phyloP scores from a whole-genome alignment of 1,140 invertebrate genomes.

The Bombus waltoni region DNA sequence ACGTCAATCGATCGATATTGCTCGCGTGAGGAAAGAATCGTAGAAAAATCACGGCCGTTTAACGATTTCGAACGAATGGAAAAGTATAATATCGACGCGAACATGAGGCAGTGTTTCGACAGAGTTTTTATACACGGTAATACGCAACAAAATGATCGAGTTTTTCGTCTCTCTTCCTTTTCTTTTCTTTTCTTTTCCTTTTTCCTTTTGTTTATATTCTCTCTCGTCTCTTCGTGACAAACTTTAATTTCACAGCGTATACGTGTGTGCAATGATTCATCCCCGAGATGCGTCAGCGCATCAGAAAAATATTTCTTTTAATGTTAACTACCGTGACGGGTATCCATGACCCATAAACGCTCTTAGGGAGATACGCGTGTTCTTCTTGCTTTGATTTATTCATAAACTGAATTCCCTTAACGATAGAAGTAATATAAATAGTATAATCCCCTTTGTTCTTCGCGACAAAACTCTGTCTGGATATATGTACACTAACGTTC shows the following conservation, averaged over 20 bases:
- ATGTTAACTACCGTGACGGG: slow-evolving; percentile 36
- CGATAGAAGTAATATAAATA: background rate
- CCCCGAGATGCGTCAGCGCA: slow-evolving; percentile 29
- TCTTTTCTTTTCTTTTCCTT: too few relatives aligned
- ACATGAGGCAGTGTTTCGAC: slow-evolving; percentile 59
- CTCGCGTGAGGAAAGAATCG: background rate
- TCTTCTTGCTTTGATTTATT: background rate
- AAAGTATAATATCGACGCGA: slow-evolving; percentile 15
- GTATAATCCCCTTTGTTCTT: background rate
- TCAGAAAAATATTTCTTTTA: slow-evolving; percentile 20
- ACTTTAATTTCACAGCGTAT: background rate
- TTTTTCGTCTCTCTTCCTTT: too few relatives aligned
- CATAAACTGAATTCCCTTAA: background rate
- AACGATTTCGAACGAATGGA: slow-evolving; percentile 9
- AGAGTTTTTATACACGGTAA: slow-evolving; percentile 62
- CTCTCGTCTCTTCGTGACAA: background rate
- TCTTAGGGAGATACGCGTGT: background rate
- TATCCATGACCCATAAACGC: slow-evolving; percentile 43
- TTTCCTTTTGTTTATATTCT: background rate
- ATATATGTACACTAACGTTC: too few relatives aligned
- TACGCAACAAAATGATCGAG: background rate
- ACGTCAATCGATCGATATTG: background rate
- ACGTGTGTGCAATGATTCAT: slow-evolving; percentile 18
- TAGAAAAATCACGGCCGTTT: background rate
- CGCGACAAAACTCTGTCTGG: background rate